Percentiles rank a stretch among this genome's conserved stretches.
Conservation (phyloP, 2,888 invertebrate genomes). For the Nephrocerus scutellatus region DNA sequence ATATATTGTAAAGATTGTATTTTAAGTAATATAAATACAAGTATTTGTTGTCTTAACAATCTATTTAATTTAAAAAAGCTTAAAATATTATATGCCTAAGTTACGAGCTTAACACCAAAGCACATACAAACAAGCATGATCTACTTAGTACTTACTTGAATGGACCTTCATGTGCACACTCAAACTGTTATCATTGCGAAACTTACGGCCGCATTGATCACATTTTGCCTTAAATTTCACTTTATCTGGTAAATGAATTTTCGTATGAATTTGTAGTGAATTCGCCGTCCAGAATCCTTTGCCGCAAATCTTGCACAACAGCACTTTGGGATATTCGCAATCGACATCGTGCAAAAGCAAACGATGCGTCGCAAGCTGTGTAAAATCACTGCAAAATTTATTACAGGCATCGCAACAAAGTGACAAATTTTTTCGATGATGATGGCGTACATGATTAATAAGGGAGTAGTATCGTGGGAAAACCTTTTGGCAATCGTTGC, state of each 20-base stretch:
- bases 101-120: too few species aligned
- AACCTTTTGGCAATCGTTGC: conserved; percentile 31
- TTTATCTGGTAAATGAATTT: conserved; percentile 22
- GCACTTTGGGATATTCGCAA: conserved; percentile 9
- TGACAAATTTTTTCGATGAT: conserved; percentile 27
- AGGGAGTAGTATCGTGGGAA: conserved; percentile 30
- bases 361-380: conserved; percentile 25
- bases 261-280: conserved; percentile 26
- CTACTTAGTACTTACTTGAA: too few species aligned
- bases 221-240: conserved; percentile 18
- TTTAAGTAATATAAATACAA: too few species aligned
- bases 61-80: too few species aligned
- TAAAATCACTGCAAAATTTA: conserved; percentile 14
- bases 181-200: conserved; percentile 24
- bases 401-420: conserved; percentile 31
- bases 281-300: conserved; percentile 26
- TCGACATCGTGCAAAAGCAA: conserved; percentile 7
- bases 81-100: too few species aligned
- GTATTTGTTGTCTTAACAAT: too few species aligned
- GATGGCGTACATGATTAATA: conserved; percentile 32
- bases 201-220: conserved; percentile 24
- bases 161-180: too few species aligned
- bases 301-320: conserved; percentile 28
- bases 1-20: too few species aligned
- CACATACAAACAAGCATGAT: too few species aligned